Percentiles rank a stretch among this genome's conserved stretches.
phyloP scores from a whole-genome alignment of 1,140 invertebrate species.

The Hycleus cichorii region DNA sequence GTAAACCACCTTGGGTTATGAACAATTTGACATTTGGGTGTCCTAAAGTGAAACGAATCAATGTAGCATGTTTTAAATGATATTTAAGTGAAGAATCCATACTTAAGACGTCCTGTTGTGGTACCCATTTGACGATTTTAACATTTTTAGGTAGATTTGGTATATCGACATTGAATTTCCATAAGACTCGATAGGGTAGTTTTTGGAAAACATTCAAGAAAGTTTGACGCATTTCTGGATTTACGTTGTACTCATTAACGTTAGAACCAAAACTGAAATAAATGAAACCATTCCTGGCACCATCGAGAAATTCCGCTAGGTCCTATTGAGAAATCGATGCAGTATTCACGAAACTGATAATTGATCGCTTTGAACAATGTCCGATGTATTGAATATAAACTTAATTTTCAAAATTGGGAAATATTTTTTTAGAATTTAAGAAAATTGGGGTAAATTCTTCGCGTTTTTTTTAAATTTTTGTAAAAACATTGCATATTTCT shows the following conservation, averaged over 20 bases:
- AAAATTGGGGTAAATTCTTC: too few relatives aligned
- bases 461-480: too few relatives aligned
- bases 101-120: conserved; percentile 47
- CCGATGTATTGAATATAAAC: too few relatives aligned
- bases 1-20: conserved; percentile 45
- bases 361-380: neutral
- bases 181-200: conserved; percentile 40
- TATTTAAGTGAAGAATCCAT: conserved; percentile 14
- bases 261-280: conserved; percentile 51
- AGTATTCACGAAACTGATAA: neutral
- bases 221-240: conserved; percentile 12
- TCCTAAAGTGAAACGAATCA: conserved; percentile 17
- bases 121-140: conserved; percentile 43
- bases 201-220: conserved; percentile 34
- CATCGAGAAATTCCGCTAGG: conserved; percentile 41
- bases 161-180: conserved; percentile 42
- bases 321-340: conserved; percentile 34
- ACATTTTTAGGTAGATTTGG: conserved; percentile 39
- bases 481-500: too few relatives aligned
- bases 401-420: too few relatives aligned
- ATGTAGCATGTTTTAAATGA: neutral
- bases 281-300: conserved; percentile 44
- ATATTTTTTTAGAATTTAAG: too few relatives aligned
- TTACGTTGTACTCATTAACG: conserved; percentile 33
- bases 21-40: conserved; percentile 42